phyloP scores from a whole-genome alignment of 1,140 invertebrate genomes.

The Heliconius himera region DNA sequence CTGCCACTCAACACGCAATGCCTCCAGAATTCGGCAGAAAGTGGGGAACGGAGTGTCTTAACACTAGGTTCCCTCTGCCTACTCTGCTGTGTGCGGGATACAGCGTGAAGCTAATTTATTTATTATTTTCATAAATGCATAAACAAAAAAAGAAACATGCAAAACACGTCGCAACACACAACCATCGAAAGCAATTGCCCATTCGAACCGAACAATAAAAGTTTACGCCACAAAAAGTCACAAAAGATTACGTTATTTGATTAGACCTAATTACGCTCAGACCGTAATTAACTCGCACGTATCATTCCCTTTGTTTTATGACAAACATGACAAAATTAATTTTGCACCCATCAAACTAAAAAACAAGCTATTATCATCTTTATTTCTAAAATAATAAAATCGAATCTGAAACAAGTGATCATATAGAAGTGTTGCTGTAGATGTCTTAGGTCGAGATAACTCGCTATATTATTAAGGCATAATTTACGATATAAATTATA shows the following conservation, averaged over 20 bases:
- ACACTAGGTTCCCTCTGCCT: too few relatives aligned
- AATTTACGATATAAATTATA: constrained; percentile 76
- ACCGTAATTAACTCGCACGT: constrained; percentile 72
- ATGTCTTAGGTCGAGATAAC: constrained; percentile 74
- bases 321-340: constrained; percentile 46
- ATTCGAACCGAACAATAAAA: constrained; percentile 31
- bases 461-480: constrained; percentile 68
- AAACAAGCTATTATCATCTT: constrained; percentile 41
- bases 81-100: too few relatives aligned
- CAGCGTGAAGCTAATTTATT: too few relatives aligned
- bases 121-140: too few relatives aligned
- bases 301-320: constrained; percentile 78
- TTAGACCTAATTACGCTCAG: constrained; percentile 77
- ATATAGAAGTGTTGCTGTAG: constrained; percentile 35
- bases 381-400: constrained; percentile 39
- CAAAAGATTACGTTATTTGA: constrained; percentile 74
- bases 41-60: too few relatives aligned
- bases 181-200: constrained; percentile 36
- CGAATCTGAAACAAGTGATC: neutral
- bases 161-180: constrained; percentile 12
- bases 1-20: too few relatives aligned
- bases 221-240: constrained; percentile 55
- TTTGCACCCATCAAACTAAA: constrained; percentile 21
- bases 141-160: neutral
- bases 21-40: too few relatives aligned